Base-by-base conservation (phyloP, 2,888 invertebrate genomes). In the Tenthredo notha region DNA sequence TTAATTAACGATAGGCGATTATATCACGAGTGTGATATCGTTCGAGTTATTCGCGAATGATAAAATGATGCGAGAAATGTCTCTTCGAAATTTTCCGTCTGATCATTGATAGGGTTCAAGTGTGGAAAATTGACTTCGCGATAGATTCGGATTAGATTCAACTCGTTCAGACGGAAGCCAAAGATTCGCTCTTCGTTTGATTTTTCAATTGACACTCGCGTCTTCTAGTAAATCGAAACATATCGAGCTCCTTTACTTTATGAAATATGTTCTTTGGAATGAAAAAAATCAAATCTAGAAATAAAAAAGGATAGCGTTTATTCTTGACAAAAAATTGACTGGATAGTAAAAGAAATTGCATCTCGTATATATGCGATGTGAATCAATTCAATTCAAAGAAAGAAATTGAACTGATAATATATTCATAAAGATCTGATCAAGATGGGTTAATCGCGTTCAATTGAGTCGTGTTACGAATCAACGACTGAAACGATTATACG, bases 401-500 rank as follows among this genome's bases (percentile, higher is more conserved):
- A 58, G 58, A 58, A n/a, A 58, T 7, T 47, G 25, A 12, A n/a
- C n/a, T 47, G 25, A 54, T 54, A 18, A 29, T 50, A 50, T 50
- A 33, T 77, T 77, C 50, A 33, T 50, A 12, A 43, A 77, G 29
- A 33, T 77, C 77, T 29, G 77, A 74, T 43, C 72, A 77, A 77
- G 77, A 77, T 77, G 77, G 77, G 77, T 54, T 54, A 77, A 77
- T 77, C 54, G 77, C 21, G 58, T 29, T 80, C 61, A 33, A 61
- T 80, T 58, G 33, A 61, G 37, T 10, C 58, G 21, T 10, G 61
- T 12, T 61, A 61, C 54, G 77, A 7, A 9, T 3, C 4, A 25
- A 77, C 54, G 77, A 29, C 2, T 75, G 75, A 29, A 75, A 75
- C n/a, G 21, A 75, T 77, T 77, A 77, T 29, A 54, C 25, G 75